Conservation (phyloP, 2,888 invertebrate species). For the Acrobasis repandana region DNA sequence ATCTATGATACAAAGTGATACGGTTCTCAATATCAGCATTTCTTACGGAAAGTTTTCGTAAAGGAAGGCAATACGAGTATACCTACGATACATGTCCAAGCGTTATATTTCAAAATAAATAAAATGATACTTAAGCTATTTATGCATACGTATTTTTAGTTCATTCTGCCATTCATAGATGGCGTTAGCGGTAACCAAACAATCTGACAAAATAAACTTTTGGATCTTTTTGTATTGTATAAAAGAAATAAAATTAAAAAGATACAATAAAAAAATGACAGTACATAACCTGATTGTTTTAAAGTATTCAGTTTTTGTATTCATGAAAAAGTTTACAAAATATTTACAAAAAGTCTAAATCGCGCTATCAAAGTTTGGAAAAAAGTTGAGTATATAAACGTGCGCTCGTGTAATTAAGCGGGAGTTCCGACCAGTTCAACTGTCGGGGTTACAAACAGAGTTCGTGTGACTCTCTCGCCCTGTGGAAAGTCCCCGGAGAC, state of each 20-base stretch:
- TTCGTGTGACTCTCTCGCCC: slow-evolving; percentile 63
- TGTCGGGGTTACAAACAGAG: slow-evolving; percentile 74
- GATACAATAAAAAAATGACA: too few species aligned
- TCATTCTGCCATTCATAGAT: slow-evolving; percentile 42
- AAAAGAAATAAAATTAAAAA: background rate
- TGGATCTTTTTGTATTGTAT: background rate
- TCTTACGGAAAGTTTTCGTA: too few species aligned
- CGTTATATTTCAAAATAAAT: too few species aligned
- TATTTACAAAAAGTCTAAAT: slow-evolving; percentile 38
- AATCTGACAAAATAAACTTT: background rate
- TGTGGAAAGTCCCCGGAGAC: slow-evolving; percentile 83
- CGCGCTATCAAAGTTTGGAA: slow-evolving; percentile 53
- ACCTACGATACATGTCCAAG: too few species aligned
- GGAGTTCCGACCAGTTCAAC: slow-evolving; percentile 74
- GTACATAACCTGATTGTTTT: background rate
- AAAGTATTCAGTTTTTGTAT: too few species aligned
- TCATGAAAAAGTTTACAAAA: too few species aligned
- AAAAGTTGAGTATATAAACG: slow-evolving; percentile 29
- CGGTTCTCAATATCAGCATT: too few species aligned
- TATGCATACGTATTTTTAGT: slow-evolving; percentile 20
- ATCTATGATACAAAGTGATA: too few species aligned
- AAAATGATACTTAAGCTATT: too few species aligned
- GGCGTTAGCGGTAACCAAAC: slow-evolving; percentile 41
- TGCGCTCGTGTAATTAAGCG: accelerated
- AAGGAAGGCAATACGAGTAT: too few species aligned